A percentile compares a stretch with the other conserved stretches of the same genome.
Evolutionary conservation across 2,888 invertebrate genomes (phyloP).

Genomic region (Thymelicus acteon): DNA sequence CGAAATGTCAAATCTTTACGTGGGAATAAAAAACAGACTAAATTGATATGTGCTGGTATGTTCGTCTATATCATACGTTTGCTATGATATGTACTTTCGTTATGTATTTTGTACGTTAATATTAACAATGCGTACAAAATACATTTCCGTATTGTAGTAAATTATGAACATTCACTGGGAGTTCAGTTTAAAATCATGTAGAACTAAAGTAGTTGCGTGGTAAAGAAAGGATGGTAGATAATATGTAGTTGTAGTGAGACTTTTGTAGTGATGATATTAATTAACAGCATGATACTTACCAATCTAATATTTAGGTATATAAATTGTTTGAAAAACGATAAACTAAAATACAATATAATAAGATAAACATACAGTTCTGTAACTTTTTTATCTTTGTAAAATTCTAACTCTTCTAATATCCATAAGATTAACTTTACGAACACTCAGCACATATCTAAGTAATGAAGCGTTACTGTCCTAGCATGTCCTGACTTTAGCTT

Average conservation of each 20-base stretch:
- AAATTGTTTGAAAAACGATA: no score
- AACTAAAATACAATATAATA: no score
- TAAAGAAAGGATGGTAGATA: background rate
- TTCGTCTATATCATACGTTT: background rate
- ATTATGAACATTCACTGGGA: no score
- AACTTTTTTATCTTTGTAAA: no score
- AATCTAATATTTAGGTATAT: no score
- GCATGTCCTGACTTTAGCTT: slow-evolving; percentile 38
- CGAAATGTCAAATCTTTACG: no score
- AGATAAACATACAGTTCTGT: no score
- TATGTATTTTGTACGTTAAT: background rate
- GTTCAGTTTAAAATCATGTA: background rate
- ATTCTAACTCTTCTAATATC: no score
- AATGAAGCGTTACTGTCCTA: slow-evolving; percentile 19
- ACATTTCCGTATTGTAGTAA: no score
- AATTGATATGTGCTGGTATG: slow-evolving; percentile 34
- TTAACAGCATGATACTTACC: background rate
- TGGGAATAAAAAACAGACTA: background rate
- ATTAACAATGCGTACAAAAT: no score
- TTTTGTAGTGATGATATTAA: background rate
- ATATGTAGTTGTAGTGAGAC: background rate
- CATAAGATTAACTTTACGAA: background rate
- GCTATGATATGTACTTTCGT: background rate
- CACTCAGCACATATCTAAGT: slow-evolving; percentile 26
- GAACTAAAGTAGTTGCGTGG: background rate